Evolutionary conservation across 1,140 invertebrate genomes (phyloP).

Genomic region (Tetragnatha versicolor): DNA sequence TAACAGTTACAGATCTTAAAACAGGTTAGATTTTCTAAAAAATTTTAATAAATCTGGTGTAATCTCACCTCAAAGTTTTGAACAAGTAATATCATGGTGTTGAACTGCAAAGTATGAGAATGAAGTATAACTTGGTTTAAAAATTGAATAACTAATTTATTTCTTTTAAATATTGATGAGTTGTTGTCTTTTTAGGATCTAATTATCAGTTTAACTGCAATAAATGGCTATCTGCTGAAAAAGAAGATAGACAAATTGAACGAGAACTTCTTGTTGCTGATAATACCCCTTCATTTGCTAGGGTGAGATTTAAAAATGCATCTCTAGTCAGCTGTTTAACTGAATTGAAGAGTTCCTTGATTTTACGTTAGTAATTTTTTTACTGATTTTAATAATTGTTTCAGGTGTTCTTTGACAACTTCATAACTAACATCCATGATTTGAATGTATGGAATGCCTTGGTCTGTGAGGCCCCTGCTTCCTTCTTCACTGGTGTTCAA

Average conservation of each 20-base stretch:
- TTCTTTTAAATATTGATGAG: background rate
- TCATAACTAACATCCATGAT: slow-evolving; percentile 35
- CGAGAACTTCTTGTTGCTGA: slow-evolving; percentile 27
- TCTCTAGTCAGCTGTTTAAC: no score
- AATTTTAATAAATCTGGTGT: no score
- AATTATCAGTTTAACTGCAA: slow-evolving; percentile 40
- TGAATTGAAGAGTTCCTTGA: no score
- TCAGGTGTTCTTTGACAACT: slow-evolving; percentile 23
- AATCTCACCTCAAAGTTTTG: no score
- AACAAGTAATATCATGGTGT: background rate
- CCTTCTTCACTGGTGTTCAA: slow-evolving; percentile 29
- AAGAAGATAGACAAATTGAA: slow-evolving; percentile 50
- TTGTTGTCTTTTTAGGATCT: background rate
- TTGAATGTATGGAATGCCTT: slow-evolving; percentile 41
- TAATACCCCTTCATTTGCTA: background rate
- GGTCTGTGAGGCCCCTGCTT: slow-evolving; percentile 1
- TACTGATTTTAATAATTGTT: background rate
- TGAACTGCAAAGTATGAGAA: background rate
- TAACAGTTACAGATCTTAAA: slow-evolving; percentile 44
- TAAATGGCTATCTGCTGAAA: slow-evolving; percentile 49
- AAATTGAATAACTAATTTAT: background rate
- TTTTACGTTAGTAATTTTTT: no score
- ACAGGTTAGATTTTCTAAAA: slow-evolving; percentile 24
- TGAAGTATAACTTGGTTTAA: background rate
- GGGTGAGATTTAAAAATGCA: background rate